Conservation (phyloP, 1,140 invertebrate genomes). For the Drosophila mojavensis region DNA sequence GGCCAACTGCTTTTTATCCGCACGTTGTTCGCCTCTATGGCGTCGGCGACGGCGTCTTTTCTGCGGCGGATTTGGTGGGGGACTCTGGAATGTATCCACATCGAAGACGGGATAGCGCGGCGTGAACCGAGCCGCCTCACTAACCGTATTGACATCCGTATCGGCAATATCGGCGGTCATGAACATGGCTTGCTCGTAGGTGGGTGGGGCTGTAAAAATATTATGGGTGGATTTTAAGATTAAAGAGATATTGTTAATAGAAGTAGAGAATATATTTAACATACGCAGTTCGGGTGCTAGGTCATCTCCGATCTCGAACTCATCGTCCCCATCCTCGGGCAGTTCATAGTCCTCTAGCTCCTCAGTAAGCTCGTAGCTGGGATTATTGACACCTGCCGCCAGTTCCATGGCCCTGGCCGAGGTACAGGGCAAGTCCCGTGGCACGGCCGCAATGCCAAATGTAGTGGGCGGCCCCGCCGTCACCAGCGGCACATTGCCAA, state of each 20-base stretch:
- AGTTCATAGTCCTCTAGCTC: conserved; percentile 66
- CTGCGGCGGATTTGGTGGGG: conserved; percentile 69
- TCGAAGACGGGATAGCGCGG: conserved; percentile 79
- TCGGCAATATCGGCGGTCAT: conserved; percentile 80
- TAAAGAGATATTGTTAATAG: no score
- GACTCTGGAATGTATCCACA: conserved; percentile 70
- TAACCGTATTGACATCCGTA: conserved; percentile 73
- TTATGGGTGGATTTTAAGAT: neutral
- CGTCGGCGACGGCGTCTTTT: conserved; percentile 66
- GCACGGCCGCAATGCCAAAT: conserved; percentile 27
- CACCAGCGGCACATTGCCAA: conserved; percentile 73
- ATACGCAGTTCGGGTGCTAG: conserved; percentile 63
- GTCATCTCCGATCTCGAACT: conserved; percentile 61
- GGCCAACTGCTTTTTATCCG: conserved; percentile 22
- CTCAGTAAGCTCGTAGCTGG: conserved; percentile 44
- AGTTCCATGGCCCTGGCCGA: conserved; percentile 62
- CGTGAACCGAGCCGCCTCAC: conserved; percentile 66
- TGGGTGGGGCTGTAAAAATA: conserved; percentile 64
- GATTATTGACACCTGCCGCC: conserved; percentile 41
- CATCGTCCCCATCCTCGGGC: conserved; percentile 69
- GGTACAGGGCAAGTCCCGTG: conserved; percentile 66
- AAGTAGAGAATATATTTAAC: conserved; percentile 20
- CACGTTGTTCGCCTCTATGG: conserved; percentile 41
- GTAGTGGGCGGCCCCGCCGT: conserved; percentile 24
- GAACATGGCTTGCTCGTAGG: conserved; percentile 79